Evolutionary conservation across 37 sponge, comb jelly and placozoan species (phyloP), one percentile per base, ranked within the genome.

Genomic region (Aplysina aerophoba): DNA sequence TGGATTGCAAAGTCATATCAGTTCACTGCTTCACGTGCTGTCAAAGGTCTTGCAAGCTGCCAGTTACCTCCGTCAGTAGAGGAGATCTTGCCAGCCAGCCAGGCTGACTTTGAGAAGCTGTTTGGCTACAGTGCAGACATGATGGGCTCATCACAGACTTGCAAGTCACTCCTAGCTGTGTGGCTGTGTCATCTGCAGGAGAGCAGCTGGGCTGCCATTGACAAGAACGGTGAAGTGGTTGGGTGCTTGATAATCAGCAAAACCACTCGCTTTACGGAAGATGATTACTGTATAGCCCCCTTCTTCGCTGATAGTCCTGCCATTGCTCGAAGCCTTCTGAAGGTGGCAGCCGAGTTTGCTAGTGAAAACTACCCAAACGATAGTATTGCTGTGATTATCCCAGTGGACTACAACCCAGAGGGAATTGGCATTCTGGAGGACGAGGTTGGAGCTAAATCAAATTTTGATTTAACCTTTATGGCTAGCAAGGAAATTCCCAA

Each of bases 291-390:
- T 12, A 4, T 84, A 14, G 58, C 55, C 19, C 85, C 85, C 0
- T 63, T 84, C 34, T 84, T 73, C 72, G 85, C 85, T 67, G 73
- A 84, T 25, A 84, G 54, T 71, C 24, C 20, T 0, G 37, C 31
- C 5, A 54, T 69, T 22, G 83, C 83, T 39, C 39, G 65, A 25
- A 28, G 6, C 30, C 59, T 82, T 13, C 81, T 80, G 22, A 65
- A 65, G 66, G n/a, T n/a, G n/a, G n/a, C n/a, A n/a, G n/a, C n/a
- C n/a, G n/a, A n/a, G n/a, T n/a, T n/a, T n/a, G n/a, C n/a, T n/a
- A n/a, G n/a, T n/a, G n/a, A n/a, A n/a, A n/a, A n/a, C n/a, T n/a
- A n/a, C n/a, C n/a, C n/a, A n/a, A n/a, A n/a, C n/a, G n/a, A n/a
- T n/a, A n/a, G n/a, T n/a, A n/a, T n/a, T n/a, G n/a, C n/a, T n/a